phyloP scores from a whole-genome alignment of 2,797 vertebrate genomes.

The Lutjanus campechanus region DNA sequence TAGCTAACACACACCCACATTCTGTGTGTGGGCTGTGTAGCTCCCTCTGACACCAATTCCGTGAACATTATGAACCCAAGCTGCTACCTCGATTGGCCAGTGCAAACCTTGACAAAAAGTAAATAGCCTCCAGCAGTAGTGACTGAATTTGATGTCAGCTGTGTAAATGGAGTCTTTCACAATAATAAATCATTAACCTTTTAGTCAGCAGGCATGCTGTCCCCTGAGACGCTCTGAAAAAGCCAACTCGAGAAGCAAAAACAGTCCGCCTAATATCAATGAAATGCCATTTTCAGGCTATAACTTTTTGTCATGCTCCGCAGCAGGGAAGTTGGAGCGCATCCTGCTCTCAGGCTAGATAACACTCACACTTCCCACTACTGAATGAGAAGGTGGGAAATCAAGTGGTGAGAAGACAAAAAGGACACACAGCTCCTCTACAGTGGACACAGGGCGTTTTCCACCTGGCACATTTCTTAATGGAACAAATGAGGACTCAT shows the following conservation, averaged over 20 bases:
- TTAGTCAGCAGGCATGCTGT: conserved; percentile 31
- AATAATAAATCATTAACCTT: conserved; percentile 78
- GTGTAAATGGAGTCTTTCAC: conserved; percentile 72
- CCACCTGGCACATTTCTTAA: conserved; percentile 68
- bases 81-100: conserved; percentile 25
- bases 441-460: conserved; percentile 56
- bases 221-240: background rate
- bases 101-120: conserved; percentile 40
- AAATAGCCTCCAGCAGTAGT: conserved; percentile 39
- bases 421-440: conserved; percentile 62
- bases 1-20: conserved; percentile 37
- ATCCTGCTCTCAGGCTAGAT: conserved; percentile 76
- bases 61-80: conserved; percentile 39
- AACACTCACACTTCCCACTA: conserved; percentile 75
- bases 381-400: conserved; percentile 78
- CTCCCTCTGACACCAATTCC: conserved; percentile 41
- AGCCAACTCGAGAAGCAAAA: conserved; percentile 21
- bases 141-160: conserved; percentile 49
- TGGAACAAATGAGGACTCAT: conserved; percentile 74
- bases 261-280: conserved; percentile 39
- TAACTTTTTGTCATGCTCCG: conserved; percentile 58
- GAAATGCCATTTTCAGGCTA: conserved; percentile 56
- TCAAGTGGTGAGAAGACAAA: conserved; percentile 69
- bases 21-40: conserved; percentile 14
- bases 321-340: conserved; percentile 70